Percentiles rank a stretch among this genome's conserved stretches.
Conservation (phyloP, 2,888 invertebrate genomes). For the Elegia similella region DNA sequence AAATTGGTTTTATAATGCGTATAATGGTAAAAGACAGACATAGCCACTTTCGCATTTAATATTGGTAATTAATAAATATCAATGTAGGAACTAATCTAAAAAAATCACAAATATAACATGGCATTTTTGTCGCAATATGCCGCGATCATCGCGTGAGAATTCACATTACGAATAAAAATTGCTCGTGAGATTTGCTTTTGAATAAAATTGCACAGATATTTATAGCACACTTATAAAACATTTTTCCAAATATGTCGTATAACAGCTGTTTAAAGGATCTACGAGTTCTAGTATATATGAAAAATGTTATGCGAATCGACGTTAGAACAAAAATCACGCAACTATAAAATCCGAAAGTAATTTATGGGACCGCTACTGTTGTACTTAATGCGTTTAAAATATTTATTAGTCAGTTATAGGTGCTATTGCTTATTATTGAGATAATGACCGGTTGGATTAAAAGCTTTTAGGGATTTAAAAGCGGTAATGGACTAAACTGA, state of each 20-base stretch:
- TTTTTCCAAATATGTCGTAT: neutral
- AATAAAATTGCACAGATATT: constrained; percentile 1
- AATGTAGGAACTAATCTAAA: neutral
- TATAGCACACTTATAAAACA: neutral
- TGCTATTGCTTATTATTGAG: neutral
- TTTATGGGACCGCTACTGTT: neutral
- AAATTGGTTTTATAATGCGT: no score
- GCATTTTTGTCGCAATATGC: constrained; percentile 2
- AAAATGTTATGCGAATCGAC: constrained; percentile 37
- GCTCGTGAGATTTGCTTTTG: neutral
- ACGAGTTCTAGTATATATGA: no score
- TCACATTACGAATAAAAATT: neutral
- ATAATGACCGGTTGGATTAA: neutral
- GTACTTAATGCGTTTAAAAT: neutral
- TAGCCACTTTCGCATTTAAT: neutral
- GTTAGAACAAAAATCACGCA: constrained; percentile 17
- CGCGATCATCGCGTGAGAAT: constrained; percentile 6
- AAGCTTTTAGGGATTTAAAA: neutral
- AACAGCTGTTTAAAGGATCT: neutral
- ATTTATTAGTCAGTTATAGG: neutral
- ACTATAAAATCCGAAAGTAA: constrained; percentile 3
- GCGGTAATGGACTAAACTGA: neutral
- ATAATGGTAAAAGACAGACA: no score
- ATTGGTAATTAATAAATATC: neutral
- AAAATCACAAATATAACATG: neutral